Evolutionary conservation across 2,113 vertebrate species (phyloP), one percentile per base, ranked within the genome.

Genomic region (Xenopus laevis): DNA sequence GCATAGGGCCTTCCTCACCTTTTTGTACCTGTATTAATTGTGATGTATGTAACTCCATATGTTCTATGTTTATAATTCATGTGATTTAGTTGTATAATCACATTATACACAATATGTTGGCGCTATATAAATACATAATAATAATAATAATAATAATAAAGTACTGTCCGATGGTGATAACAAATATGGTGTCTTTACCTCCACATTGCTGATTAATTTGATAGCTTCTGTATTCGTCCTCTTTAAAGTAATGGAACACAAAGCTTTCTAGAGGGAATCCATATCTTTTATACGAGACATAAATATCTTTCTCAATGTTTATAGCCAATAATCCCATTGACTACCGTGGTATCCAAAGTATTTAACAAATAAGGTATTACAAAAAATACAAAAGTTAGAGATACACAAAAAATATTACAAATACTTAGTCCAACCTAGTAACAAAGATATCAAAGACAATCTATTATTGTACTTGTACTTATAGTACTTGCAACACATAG

Each of bases 271-370:
- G 71, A 6, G 80, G 82, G 59, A 79, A 61, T 7, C 74, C 9
- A 13, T 81, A 76, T 13, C 81, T 82, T 71, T 80, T 77, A 79
- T 79, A 82, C 5, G 76, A 79, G 46, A 82, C 64, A 15, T 79
- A 63, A 74, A 63, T 79, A 12, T 80, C 63, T 65, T 74, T 78
- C 20, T 80, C 58, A 3, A 15, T n/a, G 72, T 81, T 74, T 13
- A 80, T 16, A 68, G 81, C 78, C 74, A 77, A 11, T 10, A 40
- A 4, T 1, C 2, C 52, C 47, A 74, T 20, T 40, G 33, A 4
- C 20, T 13, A 21, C 40, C 33, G 20, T 60, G 64, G 46, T 50
- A 20, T 2, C 16, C 53, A 59, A 74, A 68, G 58, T 74, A 74
- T 23, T 77, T 70, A 10, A 64, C 46, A 15, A 70, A 67, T 77